Base-by-base conservation (phyloP, 2,888 invertebrate genomes). In the Iselma pallidipennis region DNA sequence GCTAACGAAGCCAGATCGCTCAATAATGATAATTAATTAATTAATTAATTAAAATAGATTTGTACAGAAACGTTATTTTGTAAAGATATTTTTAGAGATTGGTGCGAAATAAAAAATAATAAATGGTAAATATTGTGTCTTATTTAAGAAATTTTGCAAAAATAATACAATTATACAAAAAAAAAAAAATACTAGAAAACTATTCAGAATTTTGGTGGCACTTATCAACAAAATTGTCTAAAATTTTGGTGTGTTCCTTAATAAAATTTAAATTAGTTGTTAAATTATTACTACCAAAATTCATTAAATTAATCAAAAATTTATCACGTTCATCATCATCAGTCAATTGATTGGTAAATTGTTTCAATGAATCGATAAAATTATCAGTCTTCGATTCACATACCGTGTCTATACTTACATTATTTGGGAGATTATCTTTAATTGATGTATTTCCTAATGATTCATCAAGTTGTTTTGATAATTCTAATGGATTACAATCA, bases 401-500 rank as follows among this genome's bases (percentile, higher is more conserved):
- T 19, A 49, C 29, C 28, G 58, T 33, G 37, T 63, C 52, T 33
- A 57, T 50, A 59, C 55, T 14, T 57, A 62, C 23, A 19, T 23
- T 50, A 19, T 14, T 9, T n/a, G n/a, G n/a, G n/a, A n/a, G n/a
- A 29, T 14, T 12, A 29, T 26, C 16, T 5, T 58, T 45, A 48
- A 48, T 12, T 10, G 16, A 9, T 14, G 23, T 49, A 25, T 49
- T 33, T 10, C 10, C 23, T 12, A 54, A 29, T 9, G 21, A 7
- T 25, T 26, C 45, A 21, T 23, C n/a, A 4, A 61, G n/a, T 33
- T 51, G 31, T 1, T 59, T 55, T 10, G 50, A 50, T 29, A 59
- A 52, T 23, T 59, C 49, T 19, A 58, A 45, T 56, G 57, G 55
- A 33, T 58, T 57, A 53, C 33, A 57, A 53, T 31, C 51, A 14